These are phyloP conservation scores for Gymnodraco acuticeps DNA, from an alignment of 2,797 vertebrate species.

Conservation along the genomic window DNA sequence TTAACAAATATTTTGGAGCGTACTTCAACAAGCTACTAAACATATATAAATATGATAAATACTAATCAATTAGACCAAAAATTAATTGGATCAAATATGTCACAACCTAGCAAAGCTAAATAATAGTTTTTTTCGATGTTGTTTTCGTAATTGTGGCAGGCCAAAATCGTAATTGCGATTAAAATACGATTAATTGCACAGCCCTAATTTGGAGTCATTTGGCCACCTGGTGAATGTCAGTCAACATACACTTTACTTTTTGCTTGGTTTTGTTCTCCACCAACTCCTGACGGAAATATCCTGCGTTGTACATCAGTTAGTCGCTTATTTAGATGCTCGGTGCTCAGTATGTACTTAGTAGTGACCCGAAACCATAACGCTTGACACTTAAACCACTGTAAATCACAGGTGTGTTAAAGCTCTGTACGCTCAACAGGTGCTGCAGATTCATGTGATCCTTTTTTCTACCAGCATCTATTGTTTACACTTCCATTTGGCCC, in stretches of 20 bases:
- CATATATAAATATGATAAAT: no score
- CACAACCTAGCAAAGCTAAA: no score
- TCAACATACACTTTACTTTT: not conserved
- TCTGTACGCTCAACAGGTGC: not conserved
- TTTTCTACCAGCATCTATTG: not conserved
- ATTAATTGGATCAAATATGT: no score
- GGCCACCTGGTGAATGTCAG: not conserved
- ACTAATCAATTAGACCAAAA: no score
- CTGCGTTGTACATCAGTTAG: not conserved
- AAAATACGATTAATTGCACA: no score
- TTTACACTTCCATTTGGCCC: not conserved
- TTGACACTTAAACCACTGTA: not conserved
- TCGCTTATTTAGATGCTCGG: not conserved
- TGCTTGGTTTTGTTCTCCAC: conserved; percentile 4
- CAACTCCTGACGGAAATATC: not conserved
- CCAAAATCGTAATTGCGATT: no score
- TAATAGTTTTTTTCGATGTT: no score
- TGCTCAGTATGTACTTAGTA: not conserved
- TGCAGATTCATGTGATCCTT: not conserved
- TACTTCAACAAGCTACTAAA: no score
- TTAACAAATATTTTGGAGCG: no score
- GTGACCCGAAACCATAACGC: not conserved
- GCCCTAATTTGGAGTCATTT: not conserved
- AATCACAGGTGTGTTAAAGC: not conserved
- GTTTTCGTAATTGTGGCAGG: no score